phyloP scores from a whole-genome alignment of 2,888 invertebrate genomes.

The Liopterus haemorrhoidalis region DNA sequence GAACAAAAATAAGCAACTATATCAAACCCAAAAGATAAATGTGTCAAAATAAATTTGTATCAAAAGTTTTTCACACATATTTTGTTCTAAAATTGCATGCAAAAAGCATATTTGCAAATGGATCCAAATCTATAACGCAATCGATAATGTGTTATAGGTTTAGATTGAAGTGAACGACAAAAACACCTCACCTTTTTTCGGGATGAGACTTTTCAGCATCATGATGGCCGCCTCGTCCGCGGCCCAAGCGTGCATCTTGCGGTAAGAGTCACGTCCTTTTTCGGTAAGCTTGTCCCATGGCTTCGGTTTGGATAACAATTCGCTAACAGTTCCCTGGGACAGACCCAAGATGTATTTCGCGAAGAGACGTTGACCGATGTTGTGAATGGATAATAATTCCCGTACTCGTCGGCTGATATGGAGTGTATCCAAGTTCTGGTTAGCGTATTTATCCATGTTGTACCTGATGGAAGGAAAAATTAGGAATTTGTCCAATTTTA shows the following conservation, averaged over 20 bases:
- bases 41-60: no score
- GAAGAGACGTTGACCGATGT: slow-evolving; percentile 97
- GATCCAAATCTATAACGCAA: no score
- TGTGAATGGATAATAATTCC: slow-evolving; percentile 91
- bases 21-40: no score
- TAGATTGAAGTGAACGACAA: background rate
- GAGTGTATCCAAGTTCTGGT: slow-evolving; percentile 89
- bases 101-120: no score
- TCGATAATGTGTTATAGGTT: background rate
- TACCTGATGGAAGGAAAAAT: no score
- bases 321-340: slow-evolving; percentile 97
- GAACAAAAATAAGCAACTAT: no score
- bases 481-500: no score
- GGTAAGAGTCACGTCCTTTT: slow-evolving; percentile 97
- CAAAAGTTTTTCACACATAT: no score
- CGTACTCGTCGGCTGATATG: slow-evolving; percentile 89
- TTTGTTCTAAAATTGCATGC: no score
- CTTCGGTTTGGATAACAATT: slow-evolving; percentile 96
- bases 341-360: slow-evolving; percentile 97
- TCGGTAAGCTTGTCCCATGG: slow-evolving; percentile 99
- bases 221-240: slow-evolving; percentile 95
- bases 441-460: slow-evolving; percentile 94
- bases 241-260: slow-evolving; percentile 99
- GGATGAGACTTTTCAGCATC: slow-evolving; percentile 95
- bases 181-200: slow-evolving; percentile 85